These are phyloP conservation scores for Alouatta caraya DNA, from an alignment of 2,797 vertebrate species.

Conservation along the genomic window DNA sequence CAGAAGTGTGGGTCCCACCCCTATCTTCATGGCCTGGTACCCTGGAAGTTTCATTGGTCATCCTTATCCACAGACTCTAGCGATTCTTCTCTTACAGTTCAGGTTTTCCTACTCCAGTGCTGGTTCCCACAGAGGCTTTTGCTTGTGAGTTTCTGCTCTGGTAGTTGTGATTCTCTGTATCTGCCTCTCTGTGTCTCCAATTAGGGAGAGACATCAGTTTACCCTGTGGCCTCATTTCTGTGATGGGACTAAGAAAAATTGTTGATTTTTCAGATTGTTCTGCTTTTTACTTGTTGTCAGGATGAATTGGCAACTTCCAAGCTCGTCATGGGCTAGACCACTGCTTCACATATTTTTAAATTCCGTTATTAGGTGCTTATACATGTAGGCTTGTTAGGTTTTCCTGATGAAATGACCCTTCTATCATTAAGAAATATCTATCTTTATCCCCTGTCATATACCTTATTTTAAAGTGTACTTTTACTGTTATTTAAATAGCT, in stretches of 20 bases:
- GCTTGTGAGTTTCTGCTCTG: neutral
- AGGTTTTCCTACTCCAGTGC: neutral
- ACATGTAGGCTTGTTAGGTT: neutral
- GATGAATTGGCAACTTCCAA: neutral
- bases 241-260: neutral
- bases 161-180: neutral
- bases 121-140: neutral
- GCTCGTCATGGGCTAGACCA: neutral
- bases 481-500: neutral
- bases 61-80: neutral
- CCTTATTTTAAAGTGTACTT: neutral
- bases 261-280: neutral
- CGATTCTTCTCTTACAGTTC: neutral
- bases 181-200: neutral
- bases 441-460: neutral
- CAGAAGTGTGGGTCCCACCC: neutral
- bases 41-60: neutral
- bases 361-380: neutral
- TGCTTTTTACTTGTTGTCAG: neutral
- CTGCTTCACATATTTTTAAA: neutral
- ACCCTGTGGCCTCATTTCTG: neutral
- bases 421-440: neutral
- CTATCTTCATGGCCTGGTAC: too few relatives aligned
- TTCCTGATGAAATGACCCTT: neutral
- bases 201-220: neutral